Percentiles rank a stretch among this genome's conserved stretches.
These are phyloP conservation scores for Pristionchus maxplancki DNA, from an alignment of 2,888 invertebrate genomes.

Conservation along the genomic window DNA sequence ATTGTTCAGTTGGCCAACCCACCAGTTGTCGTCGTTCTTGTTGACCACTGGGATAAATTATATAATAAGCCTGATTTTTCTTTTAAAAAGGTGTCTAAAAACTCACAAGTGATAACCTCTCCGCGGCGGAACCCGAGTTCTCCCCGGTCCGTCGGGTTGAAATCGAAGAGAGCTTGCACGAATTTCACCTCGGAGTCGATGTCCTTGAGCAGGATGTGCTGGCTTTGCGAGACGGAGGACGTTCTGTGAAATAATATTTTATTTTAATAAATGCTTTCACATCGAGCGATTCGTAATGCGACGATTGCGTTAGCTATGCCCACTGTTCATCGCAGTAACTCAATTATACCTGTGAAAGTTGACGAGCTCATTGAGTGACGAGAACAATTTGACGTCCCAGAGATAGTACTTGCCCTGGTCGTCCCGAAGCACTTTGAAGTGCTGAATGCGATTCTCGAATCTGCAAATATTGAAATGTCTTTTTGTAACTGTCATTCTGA, in stretches of 20 bases:
- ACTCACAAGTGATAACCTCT: constrained; percentile 91
- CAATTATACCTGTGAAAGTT: constrained; percentile 92
- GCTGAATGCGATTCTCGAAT: constrained; percentile 84
- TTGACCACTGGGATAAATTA: constrained; percentile 84
- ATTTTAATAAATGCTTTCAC: too few relatives aligned
- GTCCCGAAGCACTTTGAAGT: constrained; percentile 97
- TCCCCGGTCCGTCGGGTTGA: constrained; percentile 96
- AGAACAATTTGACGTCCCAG: constrained; percentile 97
- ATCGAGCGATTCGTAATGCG: too few relatives aligned
- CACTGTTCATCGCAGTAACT: too few relatives aligned
- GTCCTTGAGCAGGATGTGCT: constrained; percentile 95
- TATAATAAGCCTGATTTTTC: not conserved
- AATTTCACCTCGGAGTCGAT: constrained; percentile 94
- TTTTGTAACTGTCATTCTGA: constrained; percentile 79
- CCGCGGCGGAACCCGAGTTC: constrained; percentile 97
- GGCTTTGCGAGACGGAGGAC: constrained; percentile 86
- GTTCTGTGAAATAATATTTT: too few relatives aligned
- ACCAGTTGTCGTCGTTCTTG: constrained; percentile 90
- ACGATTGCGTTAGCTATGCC: too few relatives aligned
- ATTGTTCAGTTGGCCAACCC: constrained; percentile 92
- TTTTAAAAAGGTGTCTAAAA: not conserved
- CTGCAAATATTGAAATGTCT: constrained; percentile 56
- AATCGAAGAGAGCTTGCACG: constrained; percentile 98
- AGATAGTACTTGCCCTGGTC: constrained; percentile 98
- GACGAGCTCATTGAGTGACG: constrained; percentile 97